phyloP scores from a whole-genome alignment of 2,113 vertebrate genomes.

The Hyaena hyaena region DNA sequence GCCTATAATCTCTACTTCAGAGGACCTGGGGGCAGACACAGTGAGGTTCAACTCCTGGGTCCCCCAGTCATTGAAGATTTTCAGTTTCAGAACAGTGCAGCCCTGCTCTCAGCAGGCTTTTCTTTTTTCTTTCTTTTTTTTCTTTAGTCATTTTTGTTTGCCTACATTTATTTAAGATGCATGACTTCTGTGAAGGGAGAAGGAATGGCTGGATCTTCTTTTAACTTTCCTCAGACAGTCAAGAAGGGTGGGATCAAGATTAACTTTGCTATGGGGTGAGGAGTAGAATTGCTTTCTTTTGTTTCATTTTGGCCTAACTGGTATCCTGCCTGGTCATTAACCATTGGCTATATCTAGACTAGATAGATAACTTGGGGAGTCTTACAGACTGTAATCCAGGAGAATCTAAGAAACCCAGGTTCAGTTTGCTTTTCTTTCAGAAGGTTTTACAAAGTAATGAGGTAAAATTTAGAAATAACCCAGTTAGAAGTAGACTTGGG shows the following conservation, averaged over 20 bases:
- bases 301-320: not conserved
- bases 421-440: not conserved
- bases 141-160: not conserved
- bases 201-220: not conserved
- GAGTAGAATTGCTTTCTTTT: not conserved
- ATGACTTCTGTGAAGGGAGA: not conserved
- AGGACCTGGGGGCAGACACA: not conserved
- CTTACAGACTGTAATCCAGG: not conserved
- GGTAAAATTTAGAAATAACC: not conserved
- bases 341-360: not conserved
- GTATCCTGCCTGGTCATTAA: not conserved
- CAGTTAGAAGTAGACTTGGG: not conserved
- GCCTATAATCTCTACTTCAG: not conserved
- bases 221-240: not conserved
- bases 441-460: not conserved
- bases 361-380: not conserved
- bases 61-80: not conserved
- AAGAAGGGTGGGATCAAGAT: not conserved
- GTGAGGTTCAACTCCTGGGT: not conserved
- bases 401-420: not conserved
- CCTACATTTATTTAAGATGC: not conserved
- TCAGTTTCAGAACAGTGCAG: not conserved
- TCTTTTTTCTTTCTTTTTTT: not conserved
- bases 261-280: not conserved
- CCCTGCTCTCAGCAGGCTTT: not conserved